Conservation (phyloP, 2,888 invertebrate species). For the Hydrotaea cyrtoneurina region DNA sequence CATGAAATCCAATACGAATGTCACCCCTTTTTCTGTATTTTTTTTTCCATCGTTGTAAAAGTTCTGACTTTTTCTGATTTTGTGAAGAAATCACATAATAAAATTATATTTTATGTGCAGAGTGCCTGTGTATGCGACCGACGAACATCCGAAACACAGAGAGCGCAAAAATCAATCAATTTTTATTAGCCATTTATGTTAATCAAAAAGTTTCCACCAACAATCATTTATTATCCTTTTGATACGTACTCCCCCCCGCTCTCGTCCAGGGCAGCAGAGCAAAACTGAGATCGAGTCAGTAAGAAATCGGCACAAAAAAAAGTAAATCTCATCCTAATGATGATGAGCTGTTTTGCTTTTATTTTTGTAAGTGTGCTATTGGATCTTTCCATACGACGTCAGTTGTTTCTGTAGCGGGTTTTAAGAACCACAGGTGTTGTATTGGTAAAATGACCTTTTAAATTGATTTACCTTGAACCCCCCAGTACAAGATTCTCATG, state of each 20-base stretch:
- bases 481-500: background rate
- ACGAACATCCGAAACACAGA: background rate
- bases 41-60: too few relatives aligned
- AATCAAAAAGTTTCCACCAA: constrained; percentile 23
- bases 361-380: background rate
- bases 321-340: background rate
- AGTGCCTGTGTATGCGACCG: background rate
- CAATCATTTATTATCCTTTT: background rate
- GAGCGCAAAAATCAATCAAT: constrained; percentile 46
- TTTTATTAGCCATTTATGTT: constrained; percentile 50
- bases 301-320: background rate
- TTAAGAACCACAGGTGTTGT: constrained; percentile 1
- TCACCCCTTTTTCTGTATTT: too few relatives aligned
- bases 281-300: background rate
- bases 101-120: background rate
- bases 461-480: background rate
- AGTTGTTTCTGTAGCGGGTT: background rate
- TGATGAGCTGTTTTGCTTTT: background rate
- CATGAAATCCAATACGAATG: too few relatives aligned
- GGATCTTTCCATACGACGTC: background rate
- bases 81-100: constrained; percentile 7
- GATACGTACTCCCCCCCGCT: background rate
- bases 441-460: background rate
- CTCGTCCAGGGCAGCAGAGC: background rate
- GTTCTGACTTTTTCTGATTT: background rate